A percentile compares a stretch with the other conserved stretches of the same genome.
These are phyloP conservation scores for Pteria penguin DNA, from an alignment of 2,888 invertebrate species.

Conservation along the genomic window DNA sequence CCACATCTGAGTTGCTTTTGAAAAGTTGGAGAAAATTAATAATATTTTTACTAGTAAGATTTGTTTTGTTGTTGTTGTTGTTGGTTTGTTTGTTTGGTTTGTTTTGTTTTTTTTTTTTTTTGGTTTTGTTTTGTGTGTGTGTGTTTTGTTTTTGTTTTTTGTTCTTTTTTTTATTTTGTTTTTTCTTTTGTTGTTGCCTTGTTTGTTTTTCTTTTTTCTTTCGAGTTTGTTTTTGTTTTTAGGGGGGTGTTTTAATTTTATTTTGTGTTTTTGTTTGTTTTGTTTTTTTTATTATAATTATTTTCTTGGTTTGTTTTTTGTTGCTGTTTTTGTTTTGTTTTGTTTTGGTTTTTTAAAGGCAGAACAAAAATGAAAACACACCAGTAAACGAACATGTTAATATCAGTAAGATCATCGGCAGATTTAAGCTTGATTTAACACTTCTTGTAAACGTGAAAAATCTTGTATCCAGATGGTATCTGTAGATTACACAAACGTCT, in stretches of 20 bases:
- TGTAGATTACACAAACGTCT: background rate
- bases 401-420: constrained; percentile 20
- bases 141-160: background rate
- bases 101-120: background rate
- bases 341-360: too few relatives aligned
- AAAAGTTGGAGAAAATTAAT: too few relatives aligned
- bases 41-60: too few relatives aligned
- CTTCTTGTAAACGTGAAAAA: constrained; percentile 28
- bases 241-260: too few relatives aligned
- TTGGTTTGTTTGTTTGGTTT: background rate
- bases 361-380: too few relatives aligned
- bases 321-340: too few relatives aligned
- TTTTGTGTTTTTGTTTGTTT: too few relatives aligned
- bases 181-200: background rate
- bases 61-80: background rate
- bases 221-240: too few relatives aligned
- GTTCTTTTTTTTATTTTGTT: background rate
- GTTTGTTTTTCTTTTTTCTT: background rate
- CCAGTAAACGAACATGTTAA: background rate
- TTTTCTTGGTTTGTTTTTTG: too few relatives aligned
- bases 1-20: too few relatives aligned
- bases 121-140: background rate
- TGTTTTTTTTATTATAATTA: too few relatives aligned
- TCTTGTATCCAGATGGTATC: background rate
- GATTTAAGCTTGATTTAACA: constrained; percentile 45